Base-by-base conservation (phyloP, 35 echinoderm and acorn worm genomes). In the Eucidaris tribuloides region DNA sequence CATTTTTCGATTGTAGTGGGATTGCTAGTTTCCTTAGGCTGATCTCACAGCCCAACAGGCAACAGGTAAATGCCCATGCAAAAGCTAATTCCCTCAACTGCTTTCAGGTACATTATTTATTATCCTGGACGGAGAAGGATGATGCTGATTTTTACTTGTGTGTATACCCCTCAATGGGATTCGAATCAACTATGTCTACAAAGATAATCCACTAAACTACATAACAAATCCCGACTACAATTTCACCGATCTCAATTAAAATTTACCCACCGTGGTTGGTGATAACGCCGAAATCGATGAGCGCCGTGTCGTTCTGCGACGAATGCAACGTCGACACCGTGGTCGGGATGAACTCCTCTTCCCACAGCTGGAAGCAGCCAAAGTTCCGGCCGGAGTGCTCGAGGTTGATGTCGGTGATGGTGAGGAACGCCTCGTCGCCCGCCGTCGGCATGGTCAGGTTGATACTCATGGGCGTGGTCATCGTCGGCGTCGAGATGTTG, bases 271-370 rank as follows among this genome's bases (percentile, higher is more conserved):
- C 91, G 40, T 94, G 91, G 46, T 94, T 94, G n/a, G 74, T 89
- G 14, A 95, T 80, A 33, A 95, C 54, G 18, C 92, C 92, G 20
- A 90, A 85, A 58, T 95, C 87, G 46, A 95, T 58, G 14, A 95
- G 28, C 24, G 81, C 92, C 3, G 92, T 70, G 9, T 77, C 80
- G 50, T 95, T 95, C 54, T 95, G 92, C 45, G 87, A 90, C 32
- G 87, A 90, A 3, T 66, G 34, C 36, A 62, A 65, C 23, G 77
- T 81, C 5, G 90, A 86, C 52, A 90, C 83, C 7, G 46, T 90
- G 0, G 65, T 60, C 7, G 87, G 87, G 4, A 71, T 81, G 34
- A 82, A 82, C 37, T 95, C 92, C 60, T 84, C 48, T 20, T 95
- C 81, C 19, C 66, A 90, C 13, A 82, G 76, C 42, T 89, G 82